phyloP scores from a whole-genome alignment of 2,888 invertebrate species.

The Notocelia uddmanniana region DNA sequence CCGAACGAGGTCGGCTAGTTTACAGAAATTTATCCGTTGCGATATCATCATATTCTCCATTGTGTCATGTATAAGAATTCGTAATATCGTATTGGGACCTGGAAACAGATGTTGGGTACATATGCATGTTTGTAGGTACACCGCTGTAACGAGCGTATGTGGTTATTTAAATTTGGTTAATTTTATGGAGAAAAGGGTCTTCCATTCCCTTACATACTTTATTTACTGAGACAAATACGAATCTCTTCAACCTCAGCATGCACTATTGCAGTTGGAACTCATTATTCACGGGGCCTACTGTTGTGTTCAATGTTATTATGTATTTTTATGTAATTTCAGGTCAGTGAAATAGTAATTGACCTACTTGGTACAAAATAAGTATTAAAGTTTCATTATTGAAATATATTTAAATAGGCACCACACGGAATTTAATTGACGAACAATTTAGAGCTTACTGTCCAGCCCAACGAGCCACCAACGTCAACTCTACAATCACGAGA shows the following conservation, averaged over 20 bases:
- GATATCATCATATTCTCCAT: slow-evolving; percentile 20
- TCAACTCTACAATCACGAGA: no score
- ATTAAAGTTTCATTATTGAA: no score
- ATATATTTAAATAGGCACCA: no score
- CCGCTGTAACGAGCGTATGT: background rate
- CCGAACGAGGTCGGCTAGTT: slow-evolving; percentile 34
- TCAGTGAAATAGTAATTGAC: no score
- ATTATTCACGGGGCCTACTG: no score
- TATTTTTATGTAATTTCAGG: background rate
- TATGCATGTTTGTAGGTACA: background rate
- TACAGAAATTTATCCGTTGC: slow-evolving; percentile 10
- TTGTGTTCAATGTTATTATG: background rate
- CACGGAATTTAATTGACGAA: no score
- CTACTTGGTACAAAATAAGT: no score
- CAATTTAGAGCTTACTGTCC: no score
- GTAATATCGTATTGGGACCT: background rate
- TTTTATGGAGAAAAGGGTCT: background rate
- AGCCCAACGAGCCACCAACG: no score
- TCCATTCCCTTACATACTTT: no score
- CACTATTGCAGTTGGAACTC: background rate
- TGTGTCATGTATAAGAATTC: slow-evolving; percentile 10
- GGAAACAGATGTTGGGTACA: background rate
- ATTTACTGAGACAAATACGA: background rate
- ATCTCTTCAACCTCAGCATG: background rate
- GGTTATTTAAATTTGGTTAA: background rate